Evolutionary conservation across 2,888 invertebrate species (phyloP).

Genomic region (Netelia virgata): DNA sequence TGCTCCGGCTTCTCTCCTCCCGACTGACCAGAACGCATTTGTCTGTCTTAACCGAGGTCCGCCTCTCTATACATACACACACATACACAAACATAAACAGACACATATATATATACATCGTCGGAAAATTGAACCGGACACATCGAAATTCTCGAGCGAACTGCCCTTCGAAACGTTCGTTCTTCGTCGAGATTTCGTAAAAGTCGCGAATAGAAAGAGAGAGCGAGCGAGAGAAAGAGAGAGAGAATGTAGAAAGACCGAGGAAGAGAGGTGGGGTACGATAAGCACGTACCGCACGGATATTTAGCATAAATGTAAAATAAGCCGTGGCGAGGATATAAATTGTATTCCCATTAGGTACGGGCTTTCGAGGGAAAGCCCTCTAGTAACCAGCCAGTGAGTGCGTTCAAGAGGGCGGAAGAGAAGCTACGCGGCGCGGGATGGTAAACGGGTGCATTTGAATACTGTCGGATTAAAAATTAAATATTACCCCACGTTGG

Average conservation of each 20-base stretch:
- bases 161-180: slow-evolving; percentile 35
- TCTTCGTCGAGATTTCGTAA: background rate
- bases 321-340: slow-evolving; percentile 80
- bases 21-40: slow-evolving; percentile 85
- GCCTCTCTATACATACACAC: slow-evolving; percentile 3
- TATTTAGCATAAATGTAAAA: slow-evolving; percentile 83
- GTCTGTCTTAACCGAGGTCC: slow-evolving; percentile 81
- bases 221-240: background rate
- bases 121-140: slow-evolving; percentile 56
- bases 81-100: background rate
- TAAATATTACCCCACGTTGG: slow-evolving; percentile 81
- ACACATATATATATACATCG: background rate
- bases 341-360: slow-evolving; percentile 84
- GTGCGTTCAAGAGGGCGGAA: slow-evolving; percentile 28
- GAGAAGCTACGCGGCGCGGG: slow-evolving; percentile 41
- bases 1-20: slow-evolving; percentile 75
- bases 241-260: slow-evolving; percentile 24
- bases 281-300: slow-evolving; percentile 73
- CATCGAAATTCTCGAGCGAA: slow-evolving; percentile 36
- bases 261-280: slow-evolving; percentile 42
- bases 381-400: slow-evolving; percentile 28
- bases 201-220: background rate
- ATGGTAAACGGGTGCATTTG: slow-evolving; percentile 78
- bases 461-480: slow-evolving; percentile 84
- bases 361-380: slow-evolving; percentile 45